Evolutionary conservation across 2,797 vertebrate species (phyloP), one percentile per base, ranked within the genome.

Genomic region (Gymnoscopelus braueri): DNA sequence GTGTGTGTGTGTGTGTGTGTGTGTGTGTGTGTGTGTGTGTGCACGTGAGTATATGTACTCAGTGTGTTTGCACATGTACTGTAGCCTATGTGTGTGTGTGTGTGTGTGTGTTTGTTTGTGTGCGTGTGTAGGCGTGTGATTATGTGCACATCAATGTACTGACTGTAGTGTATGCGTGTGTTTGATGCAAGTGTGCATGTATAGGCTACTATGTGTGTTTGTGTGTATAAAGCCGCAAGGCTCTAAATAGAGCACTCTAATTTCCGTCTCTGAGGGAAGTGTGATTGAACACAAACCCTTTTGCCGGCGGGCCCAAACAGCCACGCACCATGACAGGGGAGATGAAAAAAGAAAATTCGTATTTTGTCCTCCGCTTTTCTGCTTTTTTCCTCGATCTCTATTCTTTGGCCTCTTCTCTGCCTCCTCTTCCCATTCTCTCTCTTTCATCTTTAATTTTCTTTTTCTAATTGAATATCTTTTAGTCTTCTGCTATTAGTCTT

Each of bases 251-350:
- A 89, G 77, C 80, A 83, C 86, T 90, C 84, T 93, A 91, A 93
- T 92, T 92, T 91, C 87, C 71, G 77, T 92, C 88, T 90, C 82
- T 71, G 84, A 87, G 85, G 87, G 89, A 91, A 92, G 89, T 85
- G 86, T 90, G 91, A 92, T 91, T 91, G 90, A 93, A 91, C 84
- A 83, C 84, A 90, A 89, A 87, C 85, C 80, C 81, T 83, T 86
- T 81, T 0, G 81, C 89, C 85, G 68, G 84, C 54, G 84, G 91
- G 80, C 86, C 70, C 44, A 82, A 89, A 80, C 83, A 88, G 83
- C 73, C 87, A 75, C 78, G 82, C 44, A 23, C 81, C 68, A 77
- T 79, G 89, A 82, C 87, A 86, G 78, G 71, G 60, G 15, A 83
- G 74, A 88, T 84, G 84, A 77, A 79, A 75, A 84, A 72, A 70